Percentiles rank a stretch among this genome's conserved stretches.
Conservation (phyloP, 1,140 invertebrate genomes). For the Ruditapes philippinarum region DNA sequence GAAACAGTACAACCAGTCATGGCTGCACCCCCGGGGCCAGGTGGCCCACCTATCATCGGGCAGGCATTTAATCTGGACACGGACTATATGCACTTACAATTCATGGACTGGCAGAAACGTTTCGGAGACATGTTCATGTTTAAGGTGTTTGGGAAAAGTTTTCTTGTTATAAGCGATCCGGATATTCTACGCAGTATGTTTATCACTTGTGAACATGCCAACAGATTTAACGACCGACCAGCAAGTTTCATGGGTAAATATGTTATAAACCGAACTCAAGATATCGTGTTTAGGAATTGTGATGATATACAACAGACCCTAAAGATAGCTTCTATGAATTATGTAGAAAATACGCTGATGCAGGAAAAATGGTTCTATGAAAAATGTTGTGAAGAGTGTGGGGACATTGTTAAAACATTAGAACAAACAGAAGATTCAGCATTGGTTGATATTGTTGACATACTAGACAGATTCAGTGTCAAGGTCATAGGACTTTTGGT, state of each 20-base stretch:
- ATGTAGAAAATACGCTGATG: conserved; percentile 35
- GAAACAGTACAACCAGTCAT: neutral
- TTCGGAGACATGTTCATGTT: conserved; percentile 63
- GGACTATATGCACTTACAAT: conserved; percentile 52
- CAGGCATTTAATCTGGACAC: conserved; percentile 58
- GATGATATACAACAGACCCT: conserved; percentile 55
- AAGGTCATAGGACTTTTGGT: conserved; percentile 53
- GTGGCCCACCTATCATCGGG: conserved; percentile 51
- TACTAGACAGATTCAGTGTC: conserved; percentile 1
- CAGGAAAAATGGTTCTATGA: conserved; percentile 59
- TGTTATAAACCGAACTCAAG: conserved; percentile 48
- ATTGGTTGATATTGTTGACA: conserved; percentile 32
- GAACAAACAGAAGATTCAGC: neutral
- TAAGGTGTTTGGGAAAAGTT: conserved; percentile 54
- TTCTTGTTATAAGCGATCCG: conserved; percentile 46
- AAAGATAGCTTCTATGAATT: conserved; percentile 42
- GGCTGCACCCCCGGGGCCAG: conserved; percentile 35
- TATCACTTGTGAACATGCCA: conserved; percentile 36
- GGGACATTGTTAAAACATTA: neutral
- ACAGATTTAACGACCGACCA: conserved; percentile 46
- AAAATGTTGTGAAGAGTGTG: neutral
- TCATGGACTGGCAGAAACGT: conserved; percentile 62
- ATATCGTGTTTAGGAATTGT: conserved; percentile 60
- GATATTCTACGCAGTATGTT: conserved; percentile 61
- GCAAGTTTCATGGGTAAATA: conserved; percentile 56